Evolutionary conservation across 2,888 invertebrate species (phyloP).

Genomic region (Pasiphila rectangulata): DNA sequence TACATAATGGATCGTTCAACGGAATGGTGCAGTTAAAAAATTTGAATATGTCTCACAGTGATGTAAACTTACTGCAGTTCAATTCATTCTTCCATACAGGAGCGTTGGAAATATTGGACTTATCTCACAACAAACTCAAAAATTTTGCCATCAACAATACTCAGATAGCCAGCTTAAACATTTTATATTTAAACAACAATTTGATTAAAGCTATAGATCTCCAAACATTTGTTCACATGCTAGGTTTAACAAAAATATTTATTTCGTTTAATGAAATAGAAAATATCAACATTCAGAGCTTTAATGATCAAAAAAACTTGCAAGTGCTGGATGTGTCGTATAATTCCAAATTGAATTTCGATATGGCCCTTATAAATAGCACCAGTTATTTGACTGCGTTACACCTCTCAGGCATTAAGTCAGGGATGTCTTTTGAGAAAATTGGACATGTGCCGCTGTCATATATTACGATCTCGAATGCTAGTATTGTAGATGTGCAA

Average conservation of each 20-base stretch:
- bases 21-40: slow-evolving; percentile 50
- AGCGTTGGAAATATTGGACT: slow-evolving; percentile 49
- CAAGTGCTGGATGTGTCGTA: slow-evolving; percentile 52
- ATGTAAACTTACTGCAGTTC: slow-evolving; percentile 47
- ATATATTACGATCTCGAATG: slow-evolving; percentile 43
- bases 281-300: slow-evolving; percentile 37
- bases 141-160: slow-evolving; percentile 51
- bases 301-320: slow-evolving; percentile 42
- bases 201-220: slow-evolving; percentile 40
- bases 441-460: slow-evolving; percentile 33
- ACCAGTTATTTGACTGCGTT: slow-evolving; percentile 39
- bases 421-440: slow-evolving; percentile 37
- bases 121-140: slow-evolving; percentile 53
- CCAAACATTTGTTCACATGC: slow-evolving; percentile 38
- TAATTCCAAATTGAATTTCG: slow-evolving; percentile 45
- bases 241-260: slow-evolving; percentile 37
- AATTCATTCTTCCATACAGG: slow-evolving; percentile 51
- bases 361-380: slow-evolving; percentile 33
- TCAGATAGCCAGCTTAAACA: slow-evolving; percentile 42
- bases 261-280: slow-evolving; percentile 48
- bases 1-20: slow-evolving; percentile 55
- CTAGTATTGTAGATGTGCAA: slow-evolving; percentile 42
- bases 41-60: slow-evolving; percentile 55
- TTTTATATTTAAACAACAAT: slow-evolving; percentile 53
- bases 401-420: slow-evolving; percentile 45